Percentiles rank a stretch among this genome's conserved stretches.
Conservation (phyloP, 2,113 vertebrate genomes). For the Ornithorhynchus anatinus region DNA sequence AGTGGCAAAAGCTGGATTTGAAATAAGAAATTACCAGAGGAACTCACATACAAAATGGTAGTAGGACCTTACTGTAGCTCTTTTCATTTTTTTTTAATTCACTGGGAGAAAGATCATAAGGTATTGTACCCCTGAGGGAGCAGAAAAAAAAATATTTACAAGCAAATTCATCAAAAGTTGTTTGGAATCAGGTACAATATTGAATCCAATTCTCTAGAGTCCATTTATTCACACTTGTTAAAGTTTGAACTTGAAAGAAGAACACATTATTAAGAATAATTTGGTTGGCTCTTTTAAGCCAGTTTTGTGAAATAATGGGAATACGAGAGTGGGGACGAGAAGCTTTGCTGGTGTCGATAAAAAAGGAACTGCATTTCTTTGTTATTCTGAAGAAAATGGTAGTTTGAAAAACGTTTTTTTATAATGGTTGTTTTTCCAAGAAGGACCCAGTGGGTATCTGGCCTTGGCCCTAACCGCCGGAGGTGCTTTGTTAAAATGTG, state of each 20-base stretch:
- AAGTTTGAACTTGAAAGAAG: slow-evolving; percentile 19
- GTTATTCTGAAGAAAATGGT: too few relatives aligned
- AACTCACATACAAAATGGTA: not conserved
- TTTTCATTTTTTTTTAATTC: slow-evolving; percentile 25
- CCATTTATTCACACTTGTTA: not conserved
- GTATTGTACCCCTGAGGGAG: too few relatives aligned
- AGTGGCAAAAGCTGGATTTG: fast-evolving
- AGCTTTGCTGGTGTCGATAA: not conserved
- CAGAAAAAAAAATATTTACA: too few relatives aligned
- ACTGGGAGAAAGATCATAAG: slow-evolving; percentile 7
- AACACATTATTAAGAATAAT: not conserved
- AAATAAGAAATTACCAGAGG: slow-evolving; percentile 27
- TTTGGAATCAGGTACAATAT: too few relatives aligned
- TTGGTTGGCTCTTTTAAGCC: not conserved
- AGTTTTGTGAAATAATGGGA: slow-evolving; percentile 7
- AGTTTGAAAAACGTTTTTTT: too few relatives aligned
- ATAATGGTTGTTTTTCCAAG: too few relatives aligned
- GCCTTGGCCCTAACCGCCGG: too few relatives aligned
- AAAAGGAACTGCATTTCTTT: not conserved
- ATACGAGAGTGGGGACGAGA: not conserved
- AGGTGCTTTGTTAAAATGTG: too few relatives aligned
- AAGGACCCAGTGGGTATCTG: too few relatives aligned
- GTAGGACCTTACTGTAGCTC: not conserved
- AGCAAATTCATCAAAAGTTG: too few relatives aligned
- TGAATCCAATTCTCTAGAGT: too few relatives aligned